These are phyloP conservation scores for Engystomops pustulosus DNA, from an alignment of 2,113 vertebrate genomes.

Conservation along the genomic window DNA sequence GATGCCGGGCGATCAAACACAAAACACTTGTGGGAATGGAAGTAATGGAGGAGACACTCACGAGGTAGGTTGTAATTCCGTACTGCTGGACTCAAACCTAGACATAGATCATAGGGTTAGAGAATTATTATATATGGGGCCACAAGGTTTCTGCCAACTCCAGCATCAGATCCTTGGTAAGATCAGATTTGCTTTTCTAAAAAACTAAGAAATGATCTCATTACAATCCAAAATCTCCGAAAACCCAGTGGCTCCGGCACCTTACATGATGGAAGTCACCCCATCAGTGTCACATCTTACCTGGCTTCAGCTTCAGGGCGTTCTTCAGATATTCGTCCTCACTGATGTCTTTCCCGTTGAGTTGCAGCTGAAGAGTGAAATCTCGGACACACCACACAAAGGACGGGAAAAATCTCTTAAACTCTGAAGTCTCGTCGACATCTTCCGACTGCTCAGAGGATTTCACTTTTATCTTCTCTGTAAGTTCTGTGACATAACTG, in stretches of 20 bases:
- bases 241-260: no score
- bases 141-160: background rate
- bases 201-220: no score
- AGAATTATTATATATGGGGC: background rate
- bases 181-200: no score
- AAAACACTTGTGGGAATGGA: slow-evolving; percentile 62
- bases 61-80: slow-evolving; percentile 55
- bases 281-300: slow-evolving; percentile 5
- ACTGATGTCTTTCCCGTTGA: slow-evolving; percentile 41
- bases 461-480: slow-evolving; percentile 69
- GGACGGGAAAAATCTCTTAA: slow-evolving; percentile 70
- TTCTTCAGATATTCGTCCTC: slow-evolving; percentile 64
- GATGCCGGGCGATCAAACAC: slow-evolving; percentile 61
- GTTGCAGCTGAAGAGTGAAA: slow-evolving; percentile 66
- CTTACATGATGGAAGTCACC: no score
- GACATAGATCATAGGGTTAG: background rate
- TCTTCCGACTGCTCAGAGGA: background rate
- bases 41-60: slow-evolving; percentile 42
- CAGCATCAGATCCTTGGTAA: background rate
- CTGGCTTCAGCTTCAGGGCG: slow-evolving; percentile 54
- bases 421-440: slow-evolving; percentile 56
- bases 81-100: background rate
- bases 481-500: slow-evolving; percentile 72
- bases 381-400: slow-evolving; percentile 75
- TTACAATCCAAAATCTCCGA: no score